These are phyloP conservation scores for Drosophila nigromelanica DNA, from an alignment of 1,140 invertebrate species.

Conservation along the genomic window DNA sequence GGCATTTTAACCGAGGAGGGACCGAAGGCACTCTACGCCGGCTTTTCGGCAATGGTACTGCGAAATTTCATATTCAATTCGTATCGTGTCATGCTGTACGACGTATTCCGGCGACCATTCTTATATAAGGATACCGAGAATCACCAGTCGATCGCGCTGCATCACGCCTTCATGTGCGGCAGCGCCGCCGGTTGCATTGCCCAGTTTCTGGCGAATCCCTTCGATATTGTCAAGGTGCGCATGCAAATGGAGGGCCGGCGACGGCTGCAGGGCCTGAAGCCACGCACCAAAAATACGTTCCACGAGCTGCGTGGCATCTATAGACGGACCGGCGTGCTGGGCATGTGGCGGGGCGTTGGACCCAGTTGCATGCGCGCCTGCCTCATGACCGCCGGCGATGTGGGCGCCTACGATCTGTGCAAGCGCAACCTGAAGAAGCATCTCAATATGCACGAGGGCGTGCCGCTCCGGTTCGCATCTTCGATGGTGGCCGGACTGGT, in stretches of 20 bases:
- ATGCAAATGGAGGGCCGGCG: slow-evolving; percentile 53
- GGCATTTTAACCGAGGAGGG: slow-evolving; percentile 28
- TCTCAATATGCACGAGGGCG: slow-evolving; percentile 39
- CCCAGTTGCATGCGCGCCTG: slow-evolving; percentile 57
- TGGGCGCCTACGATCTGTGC: slow-evolving; percentile 58
- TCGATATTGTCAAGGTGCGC: slow-evolving; percentile 60
- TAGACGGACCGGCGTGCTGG: slow-evolving; percentile 6
- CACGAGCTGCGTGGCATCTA: slow-evolving; percentile 39
- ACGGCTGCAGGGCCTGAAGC: slow-evolving; percentile 5
- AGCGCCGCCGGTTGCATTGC: slow-evolving; percentile 49
- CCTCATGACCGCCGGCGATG: slow-evolving; percentile 61
- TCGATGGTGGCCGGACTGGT: slow-evolving; percentile 50
- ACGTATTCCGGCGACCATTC: slow-evolving; percentile 43
- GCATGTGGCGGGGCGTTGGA: slow-evolving; percentile 41
- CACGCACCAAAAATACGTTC: slow-evolving; percentile 15
- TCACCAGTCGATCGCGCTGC: slow-evolving; percentile 1
- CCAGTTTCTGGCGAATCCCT: slow-evolving; percentile 53
- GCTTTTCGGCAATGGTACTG: slow-evolving; percentile 48
- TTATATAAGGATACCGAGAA: slow-evolving; percentile 12
- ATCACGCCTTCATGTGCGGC: slow-evolving; percentile 30
- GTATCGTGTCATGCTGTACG: slow-evolving; percentile 50
- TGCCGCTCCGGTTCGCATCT: slow-evolving; percentile 27
- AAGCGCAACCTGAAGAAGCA: slow-evolving; percentile 48
- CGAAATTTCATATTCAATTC: slow-evolving; percentile 59
- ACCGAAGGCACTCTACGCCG: slow-evolving; percentile 23